Evolutionary conservation across 2,113 vertebrate species (phyloP).

Genomic region (Laticauda colubrina): DNA sequence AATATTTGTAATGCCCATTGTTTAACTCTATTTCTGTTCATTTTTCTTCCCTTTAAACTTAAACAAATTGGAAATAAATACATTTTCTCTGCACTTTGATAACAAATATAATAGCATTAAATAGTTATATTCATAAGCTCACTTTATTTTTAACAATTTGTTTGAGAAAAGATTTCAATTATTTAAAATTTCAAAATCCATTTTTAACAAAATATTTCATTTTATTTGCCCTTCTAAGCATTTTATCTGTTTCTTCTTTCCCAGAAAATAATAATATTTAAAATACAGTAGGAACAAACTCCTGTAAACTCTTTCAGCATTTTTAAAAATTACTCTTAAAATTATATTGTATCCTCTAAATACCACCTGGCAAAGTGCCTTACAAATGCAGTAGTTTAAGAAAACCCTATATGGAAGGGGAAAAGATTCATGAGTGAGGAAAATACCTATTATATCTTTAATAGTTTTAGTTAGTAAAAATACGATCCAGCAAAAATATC

Average conservation of each 20-base stretch:
- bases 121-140: neutral
- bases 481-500: neutral
- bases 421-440: neutral
- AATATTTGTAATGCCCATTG: neutral
- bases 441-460: neutral
- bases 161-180: neutral
- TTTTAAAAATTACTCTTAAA: neutral
- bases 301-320: neutral
- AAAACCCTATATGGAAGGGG: neutral
- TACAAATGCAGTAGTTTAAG: neutral
- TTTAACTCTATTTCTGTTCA: neutral
- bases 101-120: neutral
- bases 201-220: neutral
- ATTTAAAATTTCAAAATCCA: neutral
- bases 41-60: neutral
- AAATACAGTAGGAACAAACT: neutral
- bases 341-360: neutral
- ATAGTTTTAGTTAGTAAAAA: neutral
- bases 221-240: neutral
- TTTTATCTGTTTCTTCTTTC: neutral
- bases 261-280: neutral
- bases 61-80: neutral
- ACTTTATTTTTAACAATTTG: neutral
- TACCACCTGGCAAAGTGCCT: neutral
- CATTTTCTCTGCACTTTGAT: neutral